Conservation (phyloP, 2,797 vertebrate species). For the Graptemys geographica region DNA sequence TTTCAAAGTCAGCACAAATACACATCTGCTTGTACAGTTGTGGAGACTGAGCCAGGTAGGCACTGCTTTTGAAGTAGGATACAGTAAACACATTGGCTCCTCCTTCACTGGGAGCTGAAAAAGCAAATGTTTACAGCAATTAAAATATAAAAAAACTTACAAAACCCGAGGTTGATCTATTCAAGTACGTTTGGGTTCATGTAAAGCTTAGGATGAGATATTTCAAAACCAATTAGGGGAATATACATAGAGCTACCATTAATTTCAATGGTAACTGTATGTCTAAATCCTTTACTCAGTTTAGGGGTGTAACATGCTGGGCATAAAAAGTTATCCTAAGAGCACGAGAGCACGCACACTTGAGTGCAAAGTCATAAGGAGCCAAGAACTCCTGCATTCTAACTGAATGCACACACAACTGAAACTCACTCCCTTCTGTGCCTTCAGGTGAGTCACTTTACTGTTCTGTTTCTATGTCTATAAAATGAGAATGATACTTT, state of each 20-base stretch:
- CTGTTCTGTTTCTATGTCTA: not conserved
- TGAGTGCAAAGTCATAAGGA: not conserved
- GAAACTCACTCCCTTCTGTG: not conserved
- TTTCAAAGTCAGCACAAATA: conserved; percentile 99
- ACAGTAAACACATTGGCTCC: conserved; percentile 99
- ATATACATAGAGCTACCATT: not conserved
- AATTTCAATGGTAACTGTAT: not conserved
- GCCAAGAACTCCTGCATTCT: not conserved
- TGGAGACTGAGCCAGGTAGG: conserved; percentile 98
- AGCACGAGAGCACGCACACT: not conserved
- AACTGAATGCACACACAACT: not conserved
- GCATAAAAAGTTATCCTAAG: not conserved
- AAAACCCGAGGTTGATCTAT: not conserved
- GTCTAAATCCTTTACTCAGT: not conserved
- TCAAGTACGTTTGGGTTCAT: not conserved
- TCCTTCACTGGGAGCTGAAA: conserved; percentile 97
- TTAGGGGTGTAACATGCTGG: not conserved
- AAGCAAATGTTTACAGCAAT: conserved; percentile 54
- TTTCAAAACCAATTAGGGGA: not conserved
- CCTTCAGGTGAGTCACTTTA: not conserved
- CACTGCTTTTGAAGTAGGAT: conserved; percentile 98
- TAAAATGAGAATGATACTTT: not conserved
- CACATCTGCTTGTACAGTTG: conserved; percentile 99
- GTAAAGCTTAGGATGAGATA: not conserved
- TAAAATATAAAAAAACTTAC: conserved; percentile 34